Evolutionary conservation across 2,113 vertebrate species (phyloP).

Genomic region (Onychostoma macrolepis): DNA sequence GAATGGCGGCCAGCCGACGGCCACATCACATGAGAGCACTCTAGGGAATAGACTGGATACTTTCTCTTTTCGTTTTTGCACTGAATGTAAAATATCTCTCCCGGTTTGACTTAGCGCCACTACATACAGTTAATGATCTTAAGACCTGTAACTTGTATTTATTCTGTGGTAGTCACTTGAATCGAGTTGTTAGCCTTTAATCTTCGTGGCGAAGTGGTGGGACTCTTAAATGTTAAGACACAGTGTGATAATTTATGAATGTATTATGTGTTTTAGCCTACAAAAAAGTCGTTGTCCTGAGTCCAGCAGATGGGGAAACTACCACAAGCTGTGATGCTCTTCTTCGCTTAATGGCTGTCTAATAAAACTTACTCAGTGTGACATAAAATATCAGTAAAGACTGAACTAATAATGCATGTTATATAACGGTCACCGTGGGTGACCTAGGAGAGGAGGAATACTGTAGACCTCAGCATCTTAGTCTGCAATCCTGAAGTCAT

Average conservation of each 20-base stretch:
- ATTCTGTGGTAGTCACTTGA: slow-evolving; percentile 51
- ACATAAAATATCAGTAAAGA: slow-evolving; percentile 41
- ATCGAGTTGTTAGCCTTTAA: slow-evolving; percentile 48
- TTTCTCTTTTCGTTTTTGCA: slow-evolving; percentile 47
- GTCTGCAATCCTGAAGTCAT: slow-evolving; percentile 16
- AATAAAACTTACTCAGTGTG: slow-evolving; percentile 44
- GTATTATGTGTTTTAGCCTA: slow-evolving; percentile 57
- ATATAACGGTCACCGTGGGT: slow-evolving; percentile 28
- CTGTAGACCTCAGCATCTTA: slow-evolving; percentile 24
- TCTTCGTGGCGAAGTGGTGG: slow-evolving; percentile 13
- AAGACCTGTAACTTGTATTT: slow-evolving; percentile 45
- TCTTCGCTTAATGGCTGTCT: slow-evolving; percentile 50
- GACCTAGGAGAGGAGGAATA: slow-evolving; percentile 14
- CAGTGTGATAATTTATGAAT: slow-evolving; percentile 48
- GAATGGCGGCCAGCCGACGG: background rate
- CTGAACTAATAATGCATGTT: slow-evolving; percentile 50
- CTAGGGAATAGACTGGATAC: slow-evolving; percentile 38
- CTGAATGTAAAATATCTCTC: slow-evolving; percentile 47
- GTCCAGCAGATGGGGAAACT: slow-evolving; percentile 35
- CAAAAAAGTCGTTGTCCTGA: slow-evolving; percentile 49
- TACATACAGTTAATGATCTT: slow-evolving; percentile 47
- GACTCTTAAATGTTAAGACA: slow-evolving; percentile 3
- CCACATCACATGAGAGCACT: slow-evolving; percentile 19
- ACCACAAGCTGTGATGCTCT: slow-evolving; percentile 30
- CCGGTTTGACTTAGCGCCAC: slow-evolving; percentile 38